Base-by-base conservation (phyloP, 2,113 vertebrate genomes). In the Cinclus mexicanus region DNA sequence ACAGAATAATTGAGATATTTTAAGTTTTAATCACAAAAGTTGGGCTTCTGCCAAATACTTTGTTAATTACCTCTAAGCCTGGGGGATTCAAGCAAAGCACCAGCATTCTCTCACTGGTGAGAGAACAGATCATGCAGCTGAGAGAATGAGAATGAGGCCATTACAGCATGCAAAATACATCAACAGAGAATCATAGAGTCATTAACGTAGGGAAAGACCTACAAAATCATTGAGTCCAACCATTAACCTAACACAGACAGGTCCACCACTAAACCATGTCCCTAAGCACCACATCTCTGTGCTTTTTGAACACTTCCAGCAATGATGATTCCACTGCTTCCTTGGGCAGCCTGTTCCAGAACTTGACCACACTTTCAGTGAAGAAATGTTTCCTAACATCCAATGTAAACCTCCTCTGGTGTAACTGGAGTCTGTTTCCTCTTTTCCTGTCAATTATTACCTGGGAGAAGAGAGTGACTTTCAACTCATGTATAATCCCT, bases 41-140 rank as follows among this genome's bases (percentile, higher is more conserved):
- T 41, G 16, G 22, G 14, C 12, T 74, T 84, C 44, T n/a, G 21
- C 75, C 85, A 86, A 86, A 68, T 92, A 75, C 90, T 90, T 96
- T 96, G 63, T 59, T 83, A 65, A 63, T 86, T 86, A 90, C 61
- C 75, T 74, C 20, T 55, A 74, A 35, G 42, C 59, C 60, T 3
- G 0, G 10, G 35, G 26, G 21, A 90, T 53, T 88, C 16, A 70
- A 53, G 18, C 74, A 47, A 69, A 87, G 52, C 33, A 64, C 14
- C 0, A 0, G 64, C 89, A 42, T 67, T n/a, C 50, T 19, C 31
- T 72, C 60, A 68, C 28, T 71, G 3, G 0, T 56, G 72, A 92
- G 28, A 83, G 19, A 70, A 75, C 21, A 57, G 46, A 49, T 69
- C 57, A 53, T 42, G 56, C 25, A 47, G 33, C 44, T 15, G 22